Evolutionary conservation across 1,140 invertebrate species (phyloP).

Genomic region (Diorhabda elongata): DNA sequence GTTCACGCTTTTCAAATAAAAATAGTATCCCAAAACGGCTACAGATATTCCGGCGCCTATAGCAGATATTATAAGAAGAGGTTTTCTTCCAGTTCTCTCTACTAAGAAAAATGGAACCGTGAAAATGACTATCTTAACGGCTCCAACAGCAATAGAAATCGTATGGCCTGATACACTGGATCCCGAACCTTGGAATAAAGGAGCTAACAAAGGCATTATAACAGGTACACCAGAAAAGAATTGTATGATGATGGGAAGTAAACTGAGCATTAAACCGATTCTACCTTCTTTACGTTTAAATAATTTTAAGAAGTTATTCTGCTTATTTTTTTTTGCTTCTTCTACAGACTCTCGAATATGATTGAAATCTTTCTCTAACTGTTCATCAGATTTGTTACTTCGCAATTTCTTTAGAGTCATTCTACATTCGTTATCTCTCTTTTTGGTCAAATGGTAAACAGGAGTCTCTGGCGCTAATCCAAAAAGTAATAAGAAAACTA

Average conservation of each 20-base stretch:
- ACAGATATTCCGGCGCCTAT: neutral
- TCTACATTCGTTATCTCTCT: neutral
- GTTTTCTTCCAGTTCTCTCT: constrained; percentile 9
- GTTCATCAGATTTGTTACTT: constrained; percentile 6
- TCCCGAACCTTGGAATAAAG: constrained; percentile 1
- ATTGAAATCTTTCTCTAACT: neutral
- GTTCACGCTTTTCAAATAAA: constrained; percentile 5
- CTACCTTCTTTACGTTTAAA: neutral
- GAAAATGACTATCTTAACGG: neutral
- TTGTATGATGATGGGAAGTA: neutral
- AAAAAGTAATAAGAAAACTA: neutral
- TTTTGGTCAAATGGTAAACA: neutral
- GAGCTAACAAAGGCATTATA: neutral
- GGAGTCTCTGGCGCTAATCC: constrained; percentile 8
- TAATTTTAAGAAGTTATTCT: neutral
- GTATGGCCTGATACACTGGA: neutral
- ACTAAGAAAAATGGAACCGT: neutral
- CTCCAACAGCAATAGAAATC: neutral
- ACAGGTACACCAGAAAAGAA: neutral
- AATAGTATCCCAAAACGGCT: constrained; percentile 1
- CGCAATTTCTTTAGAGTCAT: neutral
- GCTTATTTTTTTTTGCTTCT: neutral
- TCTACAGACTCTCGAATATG: neutral
- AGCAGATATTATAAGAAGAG: neutral
- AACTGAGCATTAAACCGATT: neutral